Evolutionary conservation across 2,888 invertebrate species (phyloP), one percentile per base, ranked within the genome.

Genomic region (Agonopterix heracliana): DNA sequence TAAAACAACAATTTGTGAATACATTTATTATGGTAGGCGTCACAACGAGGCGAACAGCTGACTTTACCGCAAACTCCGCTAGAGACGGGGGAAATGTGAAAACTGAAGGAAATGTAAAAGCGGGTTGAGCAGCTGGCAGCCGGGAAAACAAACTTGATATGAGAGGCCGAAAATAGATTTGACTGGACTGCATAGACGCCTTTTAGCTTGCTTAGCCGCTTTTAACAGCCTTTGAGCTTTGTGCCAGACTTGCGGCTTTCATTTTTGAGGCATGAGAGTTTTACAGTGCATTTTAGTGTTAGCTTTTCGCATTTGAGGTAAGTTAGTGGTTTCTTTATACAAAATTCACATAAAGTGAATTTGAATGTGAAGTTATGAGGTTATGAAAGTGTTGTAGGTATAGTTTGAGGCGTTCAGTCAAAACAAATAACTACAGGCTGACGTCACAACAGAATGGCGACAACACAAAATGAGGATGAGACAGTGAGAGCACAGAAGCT

Each of bases 11-110:
- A 66, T 77, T 74, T 66, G 63, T 68, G 59, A 12, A 58, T 81
- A 84, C 78, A 83, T 88, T 88, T 88, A 87, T 88, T 88, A 70
- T 62, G 63, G 68, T 66, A 67, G 64, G 77, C 74, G 64, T 73
- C 70, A 14, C 61, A 57, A 68, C 68, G 71, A 69, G 66, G 67
- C 69, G 67, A 64, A 72, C 72, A 73, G 70, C 68, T 60, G 64
- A 70, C 61, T 60, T 55, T 52, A 56, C 54, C 59, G 59, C 45
- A 58, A 57, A 62, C 65, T 61, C 65, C 61, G 56, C 63, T 49
- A 62, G 69, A 69, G 68, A 64, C 71, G 50, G 64, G 64, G 65
- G 57, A 71, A 75, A 74, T 62, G 66, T 73, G 71, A 78, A 74
- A 69, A 67, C 63, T 51, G 56, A 54, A 54, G 66, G 64, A 68